phyloP scores from a whole-genome alignment of 2,888 invertebrate genomes.

The Acrocyrtus sp. region DNA sequence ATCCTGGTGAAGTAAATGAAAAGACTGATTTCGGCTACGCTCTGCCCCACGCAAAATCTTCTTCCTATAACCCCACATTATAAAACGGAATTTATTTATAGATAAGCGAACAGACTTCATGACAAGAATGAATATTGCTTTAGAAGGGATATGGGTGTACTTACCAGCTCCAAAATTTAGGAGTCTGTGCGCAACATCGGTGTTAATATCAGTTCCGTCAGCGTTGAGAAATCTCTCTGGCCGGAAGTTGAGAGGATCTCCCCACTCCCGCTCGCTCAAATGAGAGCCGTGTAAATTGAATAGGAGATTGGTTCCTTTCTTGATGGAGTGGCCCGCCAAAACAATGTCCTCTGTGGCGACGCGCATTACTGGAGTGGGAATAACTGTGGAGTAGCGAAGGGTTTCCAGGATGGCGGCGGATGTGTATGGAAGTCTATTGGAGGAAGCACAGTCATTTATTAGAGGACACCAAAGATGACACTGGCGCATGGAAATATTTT shows the following conservation, averaged over 20 bases:
- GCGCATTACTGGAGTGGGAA: constrained; percentile 8
- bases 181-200: constrained; percentile 2
- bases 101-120: too few relatives aligned
- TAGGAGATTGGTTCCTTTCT: constrained; percentile 15
- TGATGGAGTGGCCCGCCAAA: constrained; percentile 13
- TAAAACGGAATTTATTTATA: too few relatives aligned
- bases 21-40: background rate
- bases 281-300: constrained; percentile 18
- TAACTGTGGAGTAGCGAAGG: constrained; percentile 4
- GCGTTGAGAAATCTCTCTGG: constrained; percentile 26
- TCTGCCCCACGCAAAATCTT: background rate
- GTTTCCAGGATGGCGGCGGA: constrained; percentile 22
- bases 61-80: too few relatives aligned
- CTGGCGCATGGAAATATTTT: background rate
- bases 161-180: constrained; percentile 18
- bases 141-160: background rate
- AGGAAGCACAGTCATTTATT: too few relatives aligned
- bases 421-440: constrained; percentile 29
- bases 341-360: constrained; percentile 21
- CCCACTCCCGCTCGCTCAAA: constrained; percentile 19
- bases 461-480: background rate
- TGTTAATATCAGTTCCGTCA: background rate
- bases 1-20: constrained; percentile 1
- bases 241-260: constrained; percentile 23
- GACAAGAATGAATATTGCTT: too few relatives aligned